A percentile compares a stretch with the other conserved stretches of the same genome.
phyloP scores from a whole-genome alignment of 1,140 invertebrate genomes.

The Anthonomus grandis region DNA sequence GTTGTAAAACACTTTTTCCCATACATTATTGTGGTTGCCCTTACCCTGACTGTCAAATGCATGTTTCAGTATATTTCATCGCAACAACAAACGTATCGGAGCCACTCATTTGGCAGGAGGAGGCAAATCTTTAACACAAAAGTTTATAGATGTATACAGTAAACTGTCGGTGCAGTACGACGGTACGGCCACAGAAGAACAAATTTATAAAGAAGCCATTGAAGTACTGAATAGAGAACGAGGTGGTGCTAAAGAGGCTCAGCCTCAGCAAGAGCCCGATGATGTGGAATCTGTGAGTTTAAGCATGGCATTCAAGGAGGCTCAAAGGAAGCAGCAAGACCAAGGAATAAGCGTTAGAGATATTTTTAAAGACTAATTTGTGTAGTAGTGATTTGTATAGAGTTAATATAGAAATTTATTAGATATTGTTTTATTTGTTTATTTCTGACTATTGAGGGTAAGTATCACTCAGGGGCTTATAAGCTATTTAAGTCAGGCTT shows the following conservation, averaged over 20 bases:
- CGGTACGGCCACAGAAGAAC: constrained; percentile 50
- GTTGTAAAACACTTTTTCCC: too few species aligned
- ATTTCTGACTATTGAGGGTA: too few species aligned
- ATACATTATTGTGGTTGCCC: too few species aligned
- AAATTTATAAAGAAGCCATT: constrained; percentile 49
- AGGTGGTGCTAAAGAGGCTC: constrained; percentile 10
- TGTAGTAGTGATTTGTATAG: not conserved
- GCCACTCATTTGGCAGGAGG: constrained; percentile 51
- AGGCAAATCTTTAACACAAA: constrained; percentile 55
- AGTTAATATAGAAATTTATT: too few species aligned
- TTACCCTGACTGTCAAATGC: constrained; percentile 1
- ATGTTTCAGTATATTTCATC: constrained; percentile 61
- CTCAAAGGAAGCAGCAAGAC: constrained; percentile 26
- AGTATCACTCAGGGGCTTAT: too few species aligned
- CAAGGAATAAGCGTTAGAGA: constrained; percentile 29
- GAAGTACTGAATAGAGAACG: constrained; percentile 46
- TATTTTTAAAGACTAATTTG: constrained; percentile 37
- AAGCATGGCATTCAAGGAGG: constrained; percentile 41
- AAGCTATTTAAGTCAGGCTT: too few species aligned
- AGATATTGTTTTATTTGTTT: too few species aligned
- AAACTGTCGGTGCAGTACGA: constrained; percentile 53
- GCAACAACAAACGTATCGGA: constrained; percentile 53
- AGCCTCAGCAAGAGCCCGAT: not conserved
- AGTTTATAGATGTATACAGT: constrained; percentile 58
- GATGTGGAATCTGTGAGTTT: constrained; percentile 33